Percentiles rank a stretch among this genome's conserved stretches.
phyloP scores from a whole-genome alignment of 1,140 invertebrate species.

The Hycleus cichorii region DNA sequence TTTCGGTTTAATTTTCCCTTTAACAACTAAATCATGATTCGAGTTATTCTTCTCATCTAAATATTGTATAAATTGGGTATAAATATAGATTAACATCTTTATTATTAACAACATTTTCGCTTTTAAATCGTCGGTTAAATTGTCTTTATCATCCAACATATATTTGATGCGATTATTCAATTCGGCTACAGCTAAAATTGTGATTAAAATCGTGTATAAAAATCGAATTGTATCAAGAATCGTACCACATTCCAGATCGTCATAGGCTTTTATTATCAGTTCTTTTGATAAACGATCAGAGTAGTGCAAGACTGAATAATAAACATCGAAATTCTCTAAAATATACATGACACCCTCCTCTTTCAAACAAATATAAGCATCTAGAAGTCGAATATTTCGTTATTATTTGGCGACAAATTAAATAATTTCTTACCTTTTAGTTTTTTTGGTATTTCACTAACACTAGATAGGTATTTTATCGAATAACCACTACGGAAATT shows the following conservation, averaged over 20 bases:
- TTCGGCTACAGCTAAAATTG: slow-evolving; percentile 20
- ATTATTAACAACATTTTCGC: slow-evolving; percentile 30
- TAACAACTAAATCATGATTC: slow-evolving; percentile 11
- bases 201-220: background rate
- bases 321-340: slow-evolving; percentile 52
- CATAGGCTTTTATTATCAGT: slow-evolving; percentile 36
- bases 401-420: background rate
- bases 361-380: slow-evolving; percentile 36
- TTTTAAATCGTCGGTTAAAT: slow-evolving; percentile 26
- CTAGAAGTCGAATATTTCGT: slow-evolving; percentile 33
- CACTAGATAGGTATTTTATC: background rate
- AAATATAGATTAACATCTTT: slow-evolving; percentile 35
- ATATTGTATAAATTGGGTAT: slow-evolving; percentile 26
- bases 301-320: slow-evolving; percentile 46
- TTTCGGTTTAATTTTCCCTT: slow-evolving; percentile 14
- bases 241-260: slow-evolving; percentile 41
- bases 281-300: slow-evolving; percentile 40
- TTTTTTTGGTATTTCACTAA: background rate
- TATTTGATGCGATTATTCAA: slow-evolving; percentile 26
- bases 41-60: slow-evolving; percentile 27
- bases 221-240: slow-evolving; percentile 7
- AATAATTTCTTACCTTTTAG: background rate
- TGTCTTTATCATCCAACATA: slow-evolving; percentile 30
- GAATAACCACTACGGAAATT: too few relatives aligned
- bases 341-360: slow-evolving; percentile 45